These are phyloP conservation scores for Leptobrachium leishanense DNA, from an alignment of 2,113 vertebrate genomes.

Conservation along the genomic window DNA sequence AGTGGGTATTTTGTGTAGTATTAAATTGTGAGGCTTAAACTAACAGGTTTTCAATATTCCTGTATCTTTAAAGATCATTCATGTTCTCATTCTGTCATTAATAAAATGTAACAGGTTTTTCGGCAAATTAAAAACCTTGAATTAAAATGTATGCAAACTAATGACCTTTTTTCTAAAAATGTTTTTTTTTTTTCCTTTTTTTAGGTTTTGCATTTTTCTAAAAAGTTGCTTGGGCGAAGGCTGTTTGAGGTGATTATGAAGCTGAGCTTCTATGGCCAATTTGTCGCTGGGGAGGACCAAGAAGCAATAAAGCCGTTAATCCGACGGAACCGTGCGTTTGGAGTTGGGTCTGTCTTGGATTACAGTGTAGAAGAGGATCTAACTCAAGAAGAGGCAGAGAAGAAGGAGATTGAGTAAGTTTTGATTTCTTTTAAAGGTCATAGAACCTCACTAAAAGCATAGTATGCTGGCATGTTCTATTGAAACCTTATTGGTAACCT, in stretches of 20 bases:
- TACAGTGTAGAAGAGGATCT: constrained; percentile 88
- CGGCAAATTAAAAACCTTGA: no score
- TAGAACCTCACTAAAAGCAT: no score
- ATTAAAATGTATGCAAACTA: no score
- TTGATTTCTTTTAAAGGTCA: not conserved
- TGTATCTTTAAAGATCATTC: no score
- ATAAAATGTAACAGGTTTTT: no score
- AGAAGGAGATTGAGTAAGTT: constrained; percentile 71
- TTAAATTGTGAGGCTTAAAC: no score
- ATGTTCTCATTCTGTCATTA: no score
- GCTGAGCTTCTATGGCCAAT: constrained; percentile 92
- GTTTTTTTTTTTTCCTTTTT: not conserved
- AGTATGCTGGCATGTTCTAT: no score
- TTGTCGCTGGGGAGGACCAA: constrained; percentile 90
- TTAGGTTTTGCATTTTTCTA: constrained; percentile 72
- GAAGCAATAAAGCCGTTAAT: constrained; percentile 80
- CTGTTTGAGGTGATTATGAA: constrained; percentile 85
- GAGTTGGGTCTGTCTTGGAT: constrained; percentile 85
- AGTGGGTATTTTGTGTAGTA: no score
- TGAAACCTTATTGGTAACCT: no score
- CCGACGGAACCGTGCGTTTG: constrained; percentile 76
- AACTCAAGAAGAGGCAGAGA: constrained; percentile 63
- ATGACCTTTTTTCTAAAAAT: no score
- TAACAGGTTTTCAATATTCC: no score
- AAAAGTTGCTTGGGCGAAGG: constrained; percentile 73